Base-by-base conservation (phyloP, 2,888 invertebrate genomes). In the Prosapia bicincta region DNA sequence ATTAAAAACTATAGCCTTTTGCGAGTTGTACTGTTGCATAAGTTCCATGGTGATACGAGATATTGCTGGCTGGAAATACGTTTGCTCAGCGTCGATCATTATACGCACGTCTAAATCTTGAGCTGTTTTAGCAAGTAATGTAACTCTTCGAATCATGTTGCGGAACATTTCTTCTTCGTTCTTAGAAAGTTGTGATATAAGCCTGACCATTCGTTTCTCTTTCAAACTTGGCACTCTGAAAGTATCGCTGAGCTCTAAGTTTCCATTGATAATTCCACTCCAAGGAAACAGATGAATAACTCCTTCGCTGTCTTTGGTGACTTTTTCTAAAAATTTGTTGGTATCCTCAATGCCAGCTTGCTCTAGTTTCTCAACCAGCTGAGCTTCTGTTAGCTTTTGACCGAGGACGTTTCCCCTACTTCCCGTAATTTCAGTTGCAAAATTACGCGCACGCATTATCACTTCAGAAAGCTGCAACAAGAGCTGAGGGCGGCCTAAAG, bases 221-320 rank as follows among this genome's bases (percentile, higher is more conserved):
- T 95, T 91, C 65, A 97, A 90, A 86, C 97, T 97, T 0, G 97
- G 96, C 69, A 98, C 96, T 81, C 95, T 90, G 88, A 99, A 97
- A 26, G 97, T 92, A 83, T 96, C 96, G 82, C 95, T 95, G 74
- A 99, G 87, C 81, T 95, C 93, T 85, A 94, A 93, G 85, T 98
- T 92, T 83, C 97, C 94, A 84, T 98, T 96, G 78, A 99, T 90
- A 83, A 99, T 93, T 78, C 97, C 97, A 80, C 96, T 94, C 99
- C 99, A 99, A 65, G 98, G 98, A 87, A 99, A 96, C 85, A 99
- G 88, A 85, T 99, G 98, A 82, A 99, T 94, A 81, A 98, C 94
- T 81, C 98, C 98, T 86, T 97, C 93, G 84, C 93, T 92, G 83
- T 98, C 97, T 77, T 93, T 93, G 76, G 97, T 97, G 84, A 97